phyloP scores from a whole-genome alignment of 2,888 invertebrate genomes.

The Acrobasis suavella region DNA sequence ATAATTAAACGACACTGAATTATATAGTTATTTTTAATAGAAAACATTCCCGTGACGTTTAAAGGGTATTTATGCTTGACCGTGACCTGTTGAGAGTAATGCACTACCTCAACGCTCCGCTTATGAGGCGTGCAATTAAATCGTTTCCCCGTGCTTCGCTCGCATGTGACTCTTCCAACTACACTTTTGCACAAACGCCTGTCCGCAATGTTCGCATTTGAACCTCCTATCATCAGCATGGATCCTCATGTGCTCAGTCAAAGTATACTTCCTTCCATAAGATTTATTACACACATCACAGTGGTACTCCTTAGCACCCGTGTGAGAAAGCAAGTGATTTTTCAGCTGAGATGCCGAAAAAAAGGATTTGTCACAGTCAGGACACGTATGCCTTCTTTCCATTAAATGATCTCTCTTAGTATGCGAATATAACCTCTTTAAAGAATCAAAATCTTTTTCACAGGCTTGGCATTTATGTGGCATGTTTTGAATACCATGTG shows the following conservation, averaged over 20 bases:
- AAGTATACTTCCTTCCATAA: constrained; percentile 36
- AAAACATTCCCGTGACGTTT: too few relatives aligned
- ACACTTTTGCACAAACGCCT: constrained; percentile 39
- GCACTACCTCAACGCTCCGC: too few relatives aligned
- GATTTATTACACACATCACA: constrained; percentile 57
- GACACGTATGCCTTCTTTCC: constrained; percentile 57
- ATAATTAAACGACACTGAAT: too few relatives aligned
- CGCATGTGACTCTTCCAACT: constrained; percentile 37
- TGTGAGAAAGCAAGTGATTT: constrained; percentile 55
- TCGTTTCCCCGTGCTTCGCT: constrained; percentile 29
- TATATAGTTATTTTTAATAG: too few relatives aligned
- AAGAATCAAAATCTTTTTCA: constrained; percentile 41
- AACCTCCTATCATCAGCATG: constrained; percentile 42
- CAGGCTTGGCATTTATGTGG: constrained; percentile 50
- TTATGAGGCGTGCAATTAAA: too few relatives aligned
- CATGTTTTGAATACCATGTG: constrained; percentile 46
- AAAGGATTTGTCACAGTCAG: constrained; percentile 61
- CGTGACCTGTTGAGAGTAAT: too few relatives aligned
- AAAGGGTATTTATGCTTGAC: too few relatives aligned
- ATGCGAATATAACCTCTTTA: constrained; percentile 43
- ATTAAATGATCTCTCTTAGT: constrained; percentile 58
- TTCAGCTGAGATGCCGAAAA: constrained; percentile 39
- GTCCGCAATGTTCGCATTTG: constrained; percentile 35
- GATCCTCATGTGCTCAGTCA: constrained; percentile 46
- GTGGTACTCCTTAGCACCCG: constrained; percentile 50